These are phyloP conservation scores for Lacerta viridis DNA, from an alignment of 2,797 vertebrate species.

Conservation along the genomic window DNA sequence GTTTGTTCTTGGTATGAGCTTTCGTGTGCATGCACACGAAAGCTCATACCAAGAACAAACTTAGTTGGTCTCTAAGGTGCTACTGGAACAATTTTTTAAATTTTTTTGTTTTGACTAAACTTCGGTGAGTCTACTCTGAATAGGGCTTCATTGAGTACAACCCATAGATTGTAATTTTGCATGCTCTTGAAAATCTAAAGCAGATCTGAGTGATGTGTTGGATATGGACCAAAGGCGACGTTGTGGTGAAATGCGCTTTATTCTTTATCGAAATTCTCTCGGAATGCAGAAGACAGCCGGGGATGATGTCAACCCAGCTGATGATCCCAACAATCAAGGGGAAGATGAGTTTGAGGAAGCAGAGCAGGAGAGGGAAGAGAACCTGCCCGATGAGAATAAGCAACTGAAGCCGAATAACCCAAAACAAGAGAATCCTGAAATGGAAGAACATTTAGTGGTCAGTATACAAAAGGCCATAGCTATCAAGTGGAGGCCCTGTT, in stretches of 20 bases:
- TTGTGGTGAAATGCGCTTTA: neutral
- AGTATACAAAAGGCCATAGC: constrained; percentile 55
- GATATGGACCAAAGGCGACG: neutral
- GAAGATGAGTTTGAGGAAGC: constrained; percentile 99
- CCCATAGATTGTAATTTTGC: neutral
- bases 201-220: neutral
- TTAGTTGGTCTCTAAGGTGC: too few species aligned
- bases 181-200: neutral
- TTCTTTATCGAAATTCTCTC: neutral
- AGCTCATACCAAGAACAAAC: too few species aligned
- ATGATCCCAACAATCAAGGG: constrained; percentile 98
- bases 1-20: too few species aligned
- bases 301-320: constrained; percentile 92
- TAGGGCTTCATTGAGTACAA: too few species aligned
- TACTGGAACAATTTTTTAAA: too few species aligned
- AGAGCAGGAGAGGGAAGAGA: constrained; percentile 88
- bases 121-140: too few species aligned
- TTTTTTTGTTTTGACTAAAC: too few species aligned
- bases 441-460: constrained; percentile 93
- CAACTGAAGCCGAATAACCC: constrained; percentile 72
- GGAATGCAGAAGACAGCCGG: constrained; percentile 81
- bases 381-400: constrained; percentile 81
- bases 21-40: too few species aligned
- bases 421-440: constrained; percentile 79
- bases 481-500: neutral